A percentile compares a stretch with the other conserved stretches of the same genome.
These are phyloP conservation scores for Cyanoliseus patagonus DNA, from an alignment of 2,113 vertebrate species.

Conservation along the genomic window DNA sequence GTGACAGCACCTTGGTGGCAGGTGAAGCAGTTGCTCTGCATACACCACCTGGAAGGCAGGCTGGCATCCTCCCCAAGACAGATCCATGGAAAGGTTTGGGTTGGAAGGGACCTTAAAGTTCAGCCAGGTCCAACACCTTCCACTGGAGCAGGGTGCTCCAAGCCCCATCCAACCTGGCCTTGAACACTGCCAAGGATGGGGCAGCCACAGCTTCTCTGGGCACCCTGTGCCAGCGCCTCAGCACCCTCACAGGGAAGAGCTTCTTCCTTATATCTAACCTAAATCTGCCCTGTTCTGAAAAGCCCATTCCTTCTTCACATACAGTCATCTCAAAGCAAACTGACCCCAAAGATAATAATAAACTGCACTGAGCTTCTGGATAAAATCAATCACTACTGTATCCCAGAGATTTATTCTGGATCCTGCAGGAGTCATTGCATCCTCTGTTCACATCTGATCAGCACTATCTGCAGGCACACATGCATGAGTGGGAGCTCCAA, in stretches of 20 bases:
- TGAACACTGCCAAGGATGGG: neutral
- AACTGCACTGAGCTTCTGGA: neutral
- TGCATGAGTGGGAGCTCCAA: constrained; percentile 15
- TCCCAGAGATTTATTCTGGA: neutral
- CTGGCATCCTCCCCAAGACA: neutral
- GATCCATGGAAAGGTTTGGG: neutral
- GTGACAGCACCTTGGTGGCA: neutral
- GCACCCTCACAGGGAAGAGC: neutral
- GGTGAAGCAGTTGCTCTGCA: neutral
- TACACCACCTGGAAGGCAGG: neutral
- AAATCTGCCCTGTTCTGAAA: neutral
- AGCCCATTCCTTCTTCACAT: neutral
- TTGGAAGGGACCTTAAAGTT: neutral
- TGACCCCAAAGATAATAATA: neutral
- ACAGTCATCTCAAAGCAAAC: neutral
- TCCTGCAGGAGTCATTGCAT: neutral
- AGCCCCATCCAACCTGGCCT: neutral
- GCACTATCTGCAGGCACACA: neutral
- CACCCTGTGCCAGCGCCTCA: neutral
- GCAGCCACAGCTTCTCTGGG: neutral
- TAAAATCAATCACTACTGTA: neutral
- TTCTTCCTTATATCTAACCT: neutral
- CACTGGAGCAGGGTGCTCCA: neutral
- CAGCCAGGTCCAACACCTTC: neutral
- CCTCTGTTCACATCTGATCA: neutral